Conservation (phyloP, 2,888 invertebrate genomes). For the Drosophila kanekoi region DNA sequence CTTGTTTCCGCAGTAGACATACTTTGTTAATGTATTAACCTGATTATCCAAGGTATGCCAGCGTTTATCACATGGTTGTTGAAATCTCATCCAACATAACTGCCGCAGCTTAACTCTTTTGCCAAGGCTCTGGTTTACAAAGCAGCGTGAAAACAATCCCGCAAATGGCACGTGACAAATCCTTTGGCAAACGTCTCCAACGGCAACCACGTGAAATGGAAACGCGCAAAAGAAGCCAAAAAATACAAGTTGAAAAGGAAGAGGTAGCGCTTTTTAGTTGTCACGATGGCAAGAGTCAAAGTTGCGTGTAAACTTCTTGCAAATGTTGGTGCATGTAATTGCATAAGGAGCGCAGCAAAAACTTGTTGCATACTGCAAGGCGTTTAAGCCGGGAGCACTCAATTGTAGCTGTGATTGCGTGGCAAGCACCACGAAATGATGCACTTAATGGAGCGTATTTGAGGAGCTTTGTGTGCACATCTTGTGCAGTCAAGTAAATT, state of each 20-base stretch:
- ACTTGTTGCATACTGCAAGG: conserved; percentile 57
- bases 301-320: conserved; percentile 56
- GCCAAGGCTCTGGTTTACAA: conserved; percentile 1
- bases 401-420: conserved; percentile 42
- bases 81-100: not conserved
- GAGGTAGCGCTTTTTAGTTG: conserved; percentile 34
- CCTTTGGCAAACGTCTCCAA: conserved; percentile 21
- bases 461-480: conserved; percentile 3
- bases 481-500: not conserved
- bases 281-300: conserved; percentile 55
- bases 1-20: no score
- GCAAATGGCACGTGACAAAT: conserved; percentile 59
- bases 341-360: conserved; percentile 57
- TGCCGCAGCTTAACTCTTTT: not conserved
- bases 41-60: not conserved
- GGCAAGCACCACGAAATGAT: conserved; percentile 34
- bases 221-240: conserved; percentile 33
- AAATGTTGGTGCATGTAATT: conserved; percentile 59
- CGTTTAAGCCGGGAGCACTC: conserved; percentile 20
- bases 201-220: conserved; percentile 61
- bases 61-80: not conserved
- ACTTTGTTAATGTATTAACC: not conserved
- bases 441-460: conserved; percentile 26
- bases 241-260: conserved; percentile 2
- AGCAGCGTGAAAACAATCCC: conserved; percentile 30